Conservation (phyloP, 2,888 invertebrate genomes). For the Thereva unica region DNA sequence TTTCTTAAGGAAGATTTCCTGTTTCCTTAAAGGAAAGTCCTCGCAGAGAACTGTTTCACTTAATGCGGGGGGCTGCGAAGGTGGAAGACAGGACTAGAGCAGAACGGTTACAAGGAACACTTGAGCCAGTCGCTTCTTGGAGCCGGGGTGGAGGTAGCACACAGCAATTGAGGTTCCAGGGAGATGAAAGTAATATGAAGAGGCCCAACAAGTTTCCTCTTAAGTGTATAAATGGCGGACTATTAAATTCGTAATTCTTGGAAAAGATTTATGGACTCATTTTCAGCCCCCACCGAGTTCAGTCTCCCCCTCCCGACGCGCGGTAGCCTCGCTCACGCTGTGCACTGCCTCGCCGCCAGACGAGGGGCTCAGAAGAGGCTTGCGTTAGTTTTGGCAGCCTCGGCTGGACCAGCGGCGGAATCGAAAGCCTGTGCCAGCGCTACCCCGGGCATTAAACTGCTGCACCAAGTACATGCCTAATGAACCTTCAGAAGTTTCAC, state of each 20-base stretch:
- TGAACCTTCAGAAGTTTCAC: slow-evolving; percentile 33
- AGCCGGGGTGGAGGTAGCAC: not conserved
- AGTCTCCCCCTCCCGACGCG: not conserved
- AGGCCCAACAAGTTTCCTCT: slow-evolving; percentile 38
- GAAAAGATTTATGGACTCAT: slow-evolving; percentile 38
- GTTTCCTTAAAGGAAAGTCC: slow-evolving; percentile 31
- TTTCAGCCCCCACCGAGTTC: slow-evolving; percentile 29
- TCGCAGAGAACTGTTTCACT: slow-evolving; percentile 32
- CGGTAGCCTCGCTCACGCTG: not conserved
- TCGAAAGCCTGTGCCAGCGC: slow-evolving; percentile 15
- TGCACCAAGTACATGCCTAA: slow-evolving; percentile 30
- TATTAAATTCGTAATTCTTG: slow-evolving; percentile 39
- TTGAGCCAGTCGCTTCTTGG: not conserved
- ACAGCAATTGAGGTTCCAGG: not conserved
- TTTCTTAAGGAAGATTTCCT: slow-evolving; percentile 36
- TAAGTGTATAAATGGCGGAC: slow-evolving; percentile 38
- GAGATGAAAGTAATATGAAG: slow-evolving; percentile 15
- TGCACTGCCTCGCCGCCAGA: not conserved
- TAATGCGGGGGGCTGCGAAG: slow-evolving; percentile 29
- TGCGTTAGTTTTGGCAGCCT: not conserved
- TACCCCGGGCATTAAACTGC: slow-evolving; percentile 10
- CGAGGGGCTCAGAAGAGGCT: not conserved
- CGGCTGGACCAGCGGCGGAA: slow-evolving; percentile 17
- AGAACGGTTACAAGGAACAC: not conserved
- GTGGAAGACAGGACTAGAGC: slow-evolving; percentile 16